Evolutionary conservation across 2,888 invertebrate genomes (phyloP), one percentile per base, ranked within the genome.

Genomic region (Achlya flavicornis): DNA sequence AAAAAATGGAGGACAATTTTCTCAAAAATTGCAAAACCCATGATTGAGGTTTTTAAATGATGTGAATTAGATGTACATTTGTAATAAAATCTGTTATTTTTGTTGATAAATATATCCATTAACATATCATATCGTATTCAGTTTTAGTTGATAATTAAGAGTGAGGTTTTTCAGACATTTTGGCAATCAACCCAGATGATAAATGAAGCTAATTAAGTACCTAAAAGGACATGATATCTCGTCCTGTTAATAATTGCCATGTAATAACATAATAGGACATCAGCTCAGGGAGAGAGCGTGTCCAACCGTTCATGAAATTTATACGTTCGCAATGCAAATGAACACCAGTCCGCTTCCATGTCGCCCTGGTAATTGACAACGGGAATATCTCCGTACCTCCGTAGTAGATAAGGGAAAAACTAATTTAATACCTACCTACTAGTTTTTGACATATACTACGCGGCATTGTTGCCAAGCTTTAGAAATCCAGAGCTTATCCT

Each of bases 321-420:
- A 66, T 74, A 71, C 71, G 66, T 70, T 69, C 63, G 60, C 63
- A 64, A 72, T 74, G 70, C 74, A 74, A 76, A 76, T 76, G 64
- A 67, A 63, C 66, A 74, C 69, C 69, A 61, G 64, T 65, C 61
- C 61, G 63, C 58, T 71, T 75, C 65, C 66, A 73, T 75, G 71
- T 71, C 64, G 32, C 57, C 66, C 66, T 69, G 68, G 74, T 74
- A 74, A 59, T 74, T 73, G 26, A 57, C 10, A 61, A 62, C 62
- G 60, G 58, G 35, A 33, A 35, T 61, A 61, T 43, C 16, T 61
- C n/a, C n/a, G 35, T 26, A 35, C 35, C n/a, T 38, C 46, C 7
- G 46, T 2, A n/a, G 26, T 10, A 48, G 16, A 48, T 16, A 48
- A 6, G 43, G 43, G 43, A 48, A 48, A 48, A 48, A 48, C 48